Base-by-base conservation (phyloP, 1,140 invertebrate species). In the Drosophila neocordata region DNA sequence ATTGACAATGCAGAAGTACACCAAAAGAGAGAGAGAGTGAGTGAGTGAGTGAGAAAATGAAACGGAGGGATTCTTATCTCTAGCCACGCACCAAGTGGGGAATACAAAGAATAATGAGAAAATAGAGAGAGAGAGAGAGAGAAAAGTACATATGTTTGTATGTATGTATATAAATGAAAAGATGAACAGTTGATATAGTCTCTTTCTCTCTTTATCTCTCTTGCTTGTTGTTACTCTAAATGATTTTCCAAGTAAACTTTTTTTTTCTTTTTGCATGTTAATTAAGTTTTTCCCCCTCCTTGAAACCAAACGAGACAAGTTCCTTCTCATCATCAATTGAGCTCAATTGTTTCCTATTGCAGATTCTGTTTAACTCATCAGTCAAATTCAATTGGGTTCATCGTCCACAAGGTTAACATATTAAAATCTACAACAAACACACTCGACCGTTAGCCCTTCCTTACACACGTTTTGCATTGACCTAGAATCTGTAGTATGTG, bases 351-450 rank as follows among this genome's bases (percentile, higher is more conserved):
- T 31, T 82, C 67, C 62, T 52, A 67, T 77, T 65, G 82, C 73
- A 69, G 68, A 48, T 66, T 55, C 53, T 61, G 55, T 67, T 44
- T 41, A 41, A 62, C 62, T 63, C 65, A 80, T 79, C 80, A 73
- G 38, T 71, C 73, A 80, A 68, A 80, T 81, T 87, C 77, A 84
- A 84, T 84, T 15, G 79, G 58, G 80, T 87, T 81, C 78, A 81
- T 27, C 73, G 59, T 65, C 38, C 4, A 37, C 82, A 87, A 85
- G 82, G 78, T 81, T 41, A 73, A 27, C 57, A 65, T 67, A 65
- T 35, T 22, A 48, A 20, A 48, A 48, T 20, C 15, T 15, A 48
- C 41, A 48, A 38, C 37, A 38, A 1, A n/a, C 6, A 57, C 22
- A 68, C 27, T 34, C 67, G 15, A n/a, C n/a, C n/a, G n/a, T n/a